Conservation (phyloP, 2,113 vertebrate species). For the Platysternon megacephalum region DNA sequence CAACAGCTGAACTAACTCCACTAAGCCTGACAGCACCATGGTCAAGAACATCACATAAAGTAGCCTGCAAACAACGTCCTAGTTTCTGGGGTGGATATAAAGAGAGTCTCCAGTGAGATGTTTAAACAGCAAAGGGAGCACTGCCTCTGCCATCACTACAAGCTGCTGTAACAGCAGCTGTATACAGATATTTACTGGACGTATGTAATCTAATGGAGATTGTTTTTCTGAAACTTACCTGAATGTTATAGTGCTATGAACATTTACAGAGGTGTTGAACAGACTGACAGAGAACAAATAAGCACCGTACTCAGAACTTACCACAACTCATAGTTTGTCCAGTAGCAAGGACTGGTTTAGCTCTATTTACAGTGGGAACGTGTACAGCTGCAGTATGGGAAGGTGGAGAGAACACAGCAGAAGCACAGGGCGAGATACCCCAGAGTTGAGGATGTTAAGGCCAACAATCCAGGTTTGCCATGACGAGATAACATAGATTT, state of each 20-base stretch:
- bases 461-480: background rate
- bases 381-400: background rate
- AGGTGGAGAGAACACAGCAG: background rate
- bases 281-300: background rate
- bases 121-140: background rate
- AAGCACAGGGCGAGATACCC: background rate
- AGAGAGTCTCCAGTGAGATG: background rate
- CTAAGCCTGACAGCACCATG: background rate
- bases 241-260: background rate
- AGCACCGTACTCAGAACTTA: background rate
- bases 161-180: background rate
- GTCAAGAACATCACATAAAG: accelerated
- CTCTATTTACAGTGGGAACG: background rate
- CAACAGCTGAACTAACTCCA: background rate
- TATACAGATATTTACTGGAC: background rate
- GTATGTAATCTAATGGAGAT: background rate
- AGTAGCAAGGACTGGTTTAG: background rate
- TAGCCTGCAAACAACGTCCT: background rate
- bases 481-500: background rate
- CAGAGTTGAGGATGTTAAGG: background rate
- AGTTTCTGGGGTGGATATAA: background rate
- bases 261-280: background rate
- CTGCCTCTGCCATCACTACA: background rate
- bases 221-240: background rate
- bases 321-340: background rate